Conservation (phyloP, 1,140 invertebrate genomes). For the Drosophila funebris region DNA sequence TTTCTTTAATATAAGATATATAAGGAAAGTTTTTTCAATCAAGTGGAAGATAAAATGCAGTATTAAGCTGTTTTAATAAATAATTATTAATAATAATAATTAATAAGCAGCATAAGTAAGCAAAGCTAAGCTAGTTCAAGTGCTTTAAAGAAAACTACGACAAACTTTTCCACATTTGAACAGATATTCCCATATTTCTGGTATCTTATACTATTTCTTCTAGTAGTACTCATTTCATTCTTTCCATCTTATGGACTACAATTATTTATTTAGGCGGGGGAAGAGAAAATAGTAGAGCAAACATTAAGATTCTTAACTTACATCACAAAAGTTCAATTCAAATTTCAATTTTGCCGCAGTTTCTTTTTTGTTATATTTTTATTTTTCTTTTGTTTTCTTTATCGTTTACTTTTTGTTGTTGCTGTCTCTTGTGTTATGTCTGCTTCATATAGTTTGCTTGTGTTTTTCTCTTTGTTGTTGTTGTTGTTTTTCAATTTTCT, state of each 20-base stretch:
- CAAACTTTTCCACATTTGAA: no score
- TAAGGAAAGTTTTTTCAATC: no score
- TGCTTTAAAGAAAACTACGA: no score
- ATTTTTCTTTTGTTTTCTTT: constrained; percentile 18
- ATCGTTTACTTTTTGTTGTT: constrained; percentile 17
- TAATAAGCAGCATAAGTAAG: no score
- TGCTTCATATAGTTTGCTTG: constrained; percentile 24
- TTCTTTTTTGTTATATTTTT: constrained; percentile 40
- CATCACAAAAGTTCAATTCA: constrained; percentile 70
- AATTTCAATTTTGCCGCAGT: constrained; percentile 58
- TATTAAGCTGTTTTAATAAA: no score
- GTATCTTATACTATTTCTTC: no score
- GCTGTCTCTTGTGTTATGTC: constrained; percentile 29
- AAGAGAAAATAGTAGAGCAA: constrained; percentile 9
- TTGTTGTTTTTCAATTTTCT: constrained; percentile 24
- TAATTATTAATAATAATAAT: no score
- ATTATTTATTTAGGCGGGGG: not conserved
- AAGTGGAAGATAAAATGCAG: no score
- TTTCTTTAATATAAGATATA: no score
- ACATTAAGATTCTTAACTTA: constrained; percentile 38
- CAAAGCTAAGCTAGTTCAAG: no score
- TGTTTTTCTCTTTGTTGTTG: not conserved
- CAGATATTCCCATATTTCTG: no score
- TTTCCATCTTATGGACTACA: not conserved
- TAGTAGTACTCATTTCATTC: no score